Base-by-base conservation (phyloP, 2,113 vertebrate genomes). In the Scartelaos histophorus region DNA sequence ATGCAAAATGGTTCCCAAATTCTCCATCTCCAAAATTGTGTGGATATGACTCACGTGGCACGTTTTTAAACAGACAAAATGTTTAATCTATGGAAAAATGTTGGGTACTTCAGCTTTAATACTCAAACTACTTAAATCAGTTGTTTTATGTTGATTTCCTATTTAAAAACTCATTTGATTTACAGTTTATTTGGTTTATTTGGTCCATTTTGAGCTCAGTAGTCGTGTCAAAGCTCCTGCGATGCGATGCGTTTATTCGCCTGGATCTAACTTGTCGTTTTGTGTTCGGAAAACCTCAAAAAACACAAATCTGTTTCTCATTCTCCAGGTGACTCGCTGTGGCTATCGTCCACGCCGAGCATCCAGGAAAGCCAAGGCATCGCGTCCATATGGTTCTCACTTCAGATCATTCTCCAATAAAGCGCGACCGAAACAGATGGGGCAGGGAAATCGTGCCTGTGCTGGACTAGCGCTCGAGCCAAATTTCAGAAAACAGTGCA, bases 251-350 rank as follows among this genome's bases (percentile, higher is more conserved):
- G 24, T n/a, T 12, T 43, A 68, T 24, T 46, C 9, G 13, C 2
- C 11, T 43, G 56, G 53, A 64, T 71, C 7, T 66, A 69, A 69
- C 70, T 35, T 29, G 61, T 75, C 61, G 64, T 82, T 74, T 71
- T 56, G 35, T 38, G 69, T n/a, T 12, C 66, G 67, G 56, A 45
- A 61, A 69, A 54, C 67, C 67, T 81, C 66, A 80, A 78, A 80
- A 78, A 82, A 53, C 3, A 7, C 47, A 68, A 9, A 53, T 6
- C 2, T 64, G 51, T 62, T 73, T 74, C 70, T 77, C 22, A 73
- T 74, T 56, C 53, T 54, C 17, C 24, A 46, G 61, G 60, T 71
- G 75, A 64, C 25, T 0, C 71, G 64, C 1, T 66, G 73, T 71
- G 76, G 38, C 75, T 71, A 25, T 65, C 74, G 78, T 24, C 22